A percentile compares a stretch with the other conserved stretches of the same genome.
Conservation (phyloP, 2,113 vertebrate genomes). For the Fregata magnificens region DNA sequence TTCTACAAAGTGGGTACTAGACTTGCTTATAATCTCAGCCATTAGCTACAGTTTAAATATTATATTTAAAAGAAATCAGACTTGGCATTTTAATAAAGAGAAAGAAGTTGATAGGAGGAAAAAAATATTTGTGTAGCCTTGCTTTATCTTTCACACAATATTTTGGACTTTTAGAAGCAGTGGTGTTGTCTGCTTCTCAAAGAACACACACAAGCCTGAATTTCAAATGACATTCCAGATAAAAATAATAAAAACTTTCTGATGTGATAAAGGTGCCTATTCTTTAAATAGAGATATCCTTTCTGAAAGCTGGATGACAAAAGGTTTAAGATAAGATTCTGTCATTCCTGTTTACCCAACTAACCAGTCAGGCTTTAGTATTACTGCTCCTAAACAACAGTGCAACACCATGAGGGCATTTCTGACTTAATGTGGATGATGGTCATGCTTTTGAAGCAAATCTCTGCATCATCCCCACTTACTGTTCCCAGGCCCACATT, state of each 20-base stretch:
- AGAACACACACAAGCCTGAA: neutral
- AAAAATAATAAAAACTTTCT: neutral
- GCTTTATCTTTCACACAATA: neutral
- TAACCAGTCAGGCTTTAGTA: neutral
- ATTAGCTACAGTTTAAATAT: neutral
- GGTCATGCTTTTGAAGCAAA: neutral
- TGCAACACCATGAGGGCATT: neutral
- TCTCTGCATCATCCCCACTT: neutral
- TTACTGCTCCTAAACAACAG: neutral
- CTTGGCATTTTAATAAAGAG: neutral
- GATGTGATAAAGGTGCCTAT: neutral
- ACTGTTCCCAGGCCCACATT: neutral
- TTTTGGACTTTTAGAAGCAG: neutral
- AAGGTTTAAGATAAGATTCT: neutral
- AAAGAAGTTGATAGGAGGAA: neutral
- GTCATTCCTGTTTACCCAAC: neutral
- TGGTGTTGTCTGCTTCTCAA: neutral
- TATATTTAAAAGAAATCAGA: neutral
- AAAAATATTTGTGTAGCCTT: neutral
- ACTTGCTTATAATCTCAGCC: neutral
- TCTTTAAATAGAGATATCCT: neutral
- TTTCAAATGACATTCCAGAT: neutral
- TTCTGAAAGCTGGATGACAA: neutral
- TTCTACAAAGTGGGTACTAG: neutral
- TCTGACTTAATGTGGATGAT: neutral